phyloP scores from a whole-genome alignment of 2,888 invertebrate species.

The Leistus spinibarbis region DNA sequence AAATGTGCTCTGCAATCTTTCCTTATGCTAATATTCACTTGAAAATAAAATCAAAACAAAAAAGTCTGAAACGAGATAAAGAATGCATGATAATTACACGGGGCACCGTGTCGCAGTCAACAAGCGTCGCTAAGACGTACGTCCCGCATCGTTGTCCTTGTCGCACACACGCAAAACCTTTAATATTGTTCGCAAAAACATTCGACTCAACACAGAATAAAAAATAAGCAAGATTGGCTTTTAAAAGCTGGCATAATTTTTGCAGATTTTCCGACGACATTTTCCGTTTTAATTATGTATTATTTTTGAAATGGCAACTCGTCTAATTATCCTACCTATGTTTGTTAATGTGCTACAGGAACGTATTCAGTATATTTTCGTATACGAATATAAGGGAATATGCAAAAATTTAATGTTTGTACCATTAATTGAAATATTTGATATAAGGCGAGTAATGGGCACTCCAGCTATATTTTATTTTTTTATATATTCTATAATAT shows the following conservation, averaged over 20 bases:
- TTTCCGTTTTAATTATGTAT: constrained; percentile 33
- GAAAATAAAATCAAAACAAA: neutral
- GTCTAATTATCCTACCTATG: constrained; percentile 30
- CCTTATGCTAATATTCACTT: neutral
- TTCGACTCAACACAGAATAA: no score
- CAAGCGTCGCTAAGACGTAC: constrained; percentile 18
- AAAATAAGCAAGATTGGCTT: constrained; percentile 34
- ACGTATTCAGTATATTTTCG: neutral
- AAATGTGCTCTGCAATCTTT: neutral
- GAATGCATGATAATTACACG: constrained; percentile 54
- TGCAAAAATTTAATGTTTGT: no score
- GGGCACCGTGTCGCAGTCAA: constrained; percentile 9
- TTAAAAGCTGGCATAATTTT: constrained; percentile 36
- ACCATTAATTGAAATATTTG: no score
- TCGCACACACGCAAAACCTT: neutral
- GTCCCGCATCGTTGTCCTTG: neutral
- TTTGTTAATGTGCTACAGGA: constrained; percentile 10
- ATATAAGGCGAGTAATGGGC: no score
- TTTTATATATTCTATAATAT: no score
- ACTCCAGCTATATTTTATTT: no score
- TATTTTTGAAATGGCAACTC: constrained; percentile 25
- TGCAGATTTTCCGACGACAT: constrained; percentile 22
- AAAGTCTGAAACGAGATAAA: constrained; percentile 51
- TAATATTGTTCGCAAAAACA: constrained; percentile 13
- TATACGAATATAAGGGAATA: no score